Evolutionary conservation across 2,113 vertebrate species (phyloP).

Genomic region (Austrofundulus limnaeus): DNA sequence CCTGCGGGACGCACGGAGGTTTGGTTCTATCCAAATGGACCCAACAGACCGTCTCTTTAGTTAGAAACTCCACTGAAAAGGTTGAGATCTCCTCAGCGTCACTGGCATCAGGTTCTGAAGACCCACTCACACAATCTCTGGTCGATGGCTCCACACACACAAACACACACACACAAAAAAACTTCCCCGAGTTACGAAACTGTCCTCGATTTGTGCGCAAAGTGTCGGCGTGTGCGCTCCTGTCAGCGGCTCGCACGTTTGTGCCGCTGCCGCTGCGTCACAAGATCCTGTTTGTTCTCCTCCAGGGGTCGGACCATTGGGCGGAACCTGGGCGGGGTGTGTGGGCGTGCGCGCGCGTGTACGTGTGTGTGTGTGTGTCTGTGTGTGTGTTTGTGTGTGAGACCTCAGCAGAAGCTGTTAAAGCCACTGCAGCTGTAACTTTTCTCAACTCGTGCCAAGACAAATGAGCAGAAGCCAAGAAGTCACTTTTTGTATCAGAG

Average conservation of each 20-base stretch:
- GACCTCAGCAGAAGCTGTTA: constrained; percentile 8
- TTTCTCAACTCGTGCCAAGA: background rate
- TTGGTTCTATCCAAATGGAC: too few relatives aligned
- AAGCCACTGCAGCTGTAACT: background rate
- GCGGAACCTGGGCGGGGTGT: constrained; percentile 66
- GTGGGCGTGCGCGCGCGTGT: background rate
- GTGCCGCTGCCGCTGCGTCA: constrained; percentile 66
- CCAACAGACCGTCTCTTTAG: too few relatives aligned
- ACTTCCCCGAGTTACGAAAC: constrained; percentile 67
- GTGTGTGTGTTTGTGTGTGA: constrained; percentile 14
- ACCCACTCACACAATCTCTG: background rate
- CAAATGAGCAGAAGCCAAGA: too few relatives aligned
- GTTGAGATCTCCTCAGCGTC: constrained; percentile 38
- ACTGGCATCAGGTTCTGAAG: constrained; percentile 35
- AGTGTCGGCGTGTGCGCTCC: background rate
- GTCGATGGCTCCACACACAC: background rate
- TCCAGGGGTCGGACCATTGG: constrained; percentile 61
- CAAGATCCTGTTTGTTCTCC: constrained; percentile 63
- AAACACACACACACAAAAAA: constrained; percentile 15
- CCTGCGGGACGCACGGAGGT: too few relatives aligned
- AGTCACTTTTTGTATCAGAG: background rate
- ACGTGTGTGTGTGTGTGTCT: background rate
- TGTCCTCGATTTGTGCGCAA: constrained; percentile 10
- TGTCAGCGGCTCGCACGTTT: constrained; percentile 5
- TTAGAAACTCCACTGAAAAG: constrained; percentile 36